Evolutionary conservation across 2,797 vertebrate genomes (phyloP).

Genomic region (Paramormyrops hopkinsi): DNA sequence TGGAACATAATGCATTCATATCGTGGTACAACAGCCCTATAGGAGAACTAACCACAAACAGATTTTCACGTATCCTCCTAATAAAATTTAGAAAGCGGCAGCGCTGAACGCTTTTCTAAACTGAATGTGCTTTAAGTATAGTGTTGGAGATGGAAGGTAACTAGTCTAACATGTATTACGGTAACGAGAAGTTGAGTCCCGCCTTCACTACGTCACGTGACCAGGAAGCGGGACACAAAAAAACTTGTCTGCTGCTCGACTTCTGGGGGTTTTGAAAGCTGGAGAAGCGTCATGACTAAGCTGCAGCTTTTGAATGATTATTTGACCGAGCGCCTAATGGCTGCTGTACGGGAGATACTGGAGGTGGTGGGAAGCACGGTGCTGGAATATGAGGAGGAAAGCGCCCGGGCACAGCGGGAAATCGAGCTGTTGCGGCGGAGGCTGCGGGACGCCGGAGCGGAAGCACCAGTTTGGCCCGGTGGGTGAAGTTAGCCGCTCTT

Average conservation of each 20-base stretch:
- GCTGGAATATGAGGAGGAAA: slow-evolving; percentile 45
- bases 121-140: not conserved
- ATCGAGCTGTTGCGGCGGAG: slow-evolving; percentile 41
- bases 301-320: slow-evolving; percentile 41
- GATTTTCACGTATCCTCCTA: not conserved
- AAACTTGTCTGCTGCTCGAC: not conserved
- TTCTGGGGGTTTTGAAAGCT: not conserved
- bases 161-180: not conserved
- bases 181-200: not conserved
- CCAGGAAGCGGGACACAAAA: slow-evolving; percentile 7
- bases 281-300: slow-evolving; percentile 35
- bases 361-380: slow-evolving; percentile 45
- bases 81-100: not conserved
- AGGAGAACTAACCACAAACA: not conserved
- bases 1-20: not conserved
- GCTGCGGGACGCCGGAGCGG: slow-evolving; percentile 26
- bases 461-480: slow-evolving; percentile 13
- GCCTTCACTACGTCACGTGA: slow-evolving; percentile 8
- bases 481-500: not conserved
- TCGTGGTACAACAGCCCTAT: not conserved
- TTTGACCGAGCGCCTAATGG: slow-evolving; percentile 43
- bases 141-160: not conserved
- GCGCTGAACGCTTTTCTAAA: not conserved
- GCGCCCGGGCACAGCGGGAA: slow-evolving; percentile 36
- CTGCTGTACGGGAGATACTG: slow-evolving; percentile 44